These are phyloP conservation scores for Tipula vernalis DNA, from an alignment of 2,888 invertebrate genomes.

Conservation along the genomic window DNA sequence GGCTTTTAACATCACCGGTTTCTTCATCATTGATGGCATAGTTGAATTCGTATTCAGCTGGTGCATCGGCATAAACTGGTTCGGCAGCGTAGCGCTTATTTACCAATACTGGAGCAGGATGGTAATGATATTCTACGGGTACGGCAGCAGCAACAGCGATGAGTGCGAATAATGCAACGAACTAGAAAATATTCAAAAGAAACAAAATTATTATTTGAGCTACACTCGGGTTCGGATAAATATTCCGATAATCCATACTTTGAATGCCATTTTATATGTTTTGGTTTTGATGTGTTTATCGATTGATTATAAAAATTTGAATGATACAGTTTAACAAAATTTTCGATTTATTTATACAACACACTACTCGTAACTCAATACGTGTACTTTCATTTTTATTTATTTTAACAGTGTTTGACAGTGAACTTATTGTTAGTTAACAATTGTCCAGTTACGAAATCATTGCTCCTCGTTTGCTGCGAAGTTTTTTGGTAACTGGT, in stretches of 20 bases:
- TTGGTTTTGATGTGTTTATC: not conserved
- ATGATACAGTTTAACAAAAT: not conserved
- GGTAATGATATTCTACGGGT: not conserved
- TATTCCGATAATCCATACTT: not conserved
- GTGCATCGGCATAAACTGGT: conserved; percentile 24
- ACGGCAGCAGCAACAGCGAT: conserved; percentile 12
- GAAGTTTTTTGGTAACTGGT: no score
- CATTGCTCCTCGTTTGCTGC: no score
- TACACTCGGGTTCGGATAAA: not conserved
- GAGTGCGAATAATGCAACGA: conserved; percentile 7
- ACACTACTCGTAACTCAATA: no score
- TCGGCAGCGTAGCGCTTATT: not conserved
- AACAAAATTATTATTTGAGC: not conserved
- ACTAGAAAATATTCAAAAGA: not conserved
- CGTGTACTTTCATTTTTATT: no score
- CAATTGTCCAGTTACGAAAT: no score
- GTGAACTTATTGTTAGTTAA: no score
- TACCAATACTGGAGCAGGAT: not conserved
- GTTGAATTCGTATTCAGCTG: conserved; percentile 37
- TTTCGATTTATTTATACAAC: not conserved
- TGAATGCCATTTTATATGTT: not conserved
- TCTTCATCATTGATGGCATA: conserved; percentile 38
- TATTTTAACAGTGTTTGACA: no score
- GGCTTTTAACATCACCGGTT: conserved; percentile 41
- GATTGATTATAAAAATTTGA: not conserved